Conservation (phyloP, 2,888 invertebrate genomes). For the Diploptera punctata region DNA sequence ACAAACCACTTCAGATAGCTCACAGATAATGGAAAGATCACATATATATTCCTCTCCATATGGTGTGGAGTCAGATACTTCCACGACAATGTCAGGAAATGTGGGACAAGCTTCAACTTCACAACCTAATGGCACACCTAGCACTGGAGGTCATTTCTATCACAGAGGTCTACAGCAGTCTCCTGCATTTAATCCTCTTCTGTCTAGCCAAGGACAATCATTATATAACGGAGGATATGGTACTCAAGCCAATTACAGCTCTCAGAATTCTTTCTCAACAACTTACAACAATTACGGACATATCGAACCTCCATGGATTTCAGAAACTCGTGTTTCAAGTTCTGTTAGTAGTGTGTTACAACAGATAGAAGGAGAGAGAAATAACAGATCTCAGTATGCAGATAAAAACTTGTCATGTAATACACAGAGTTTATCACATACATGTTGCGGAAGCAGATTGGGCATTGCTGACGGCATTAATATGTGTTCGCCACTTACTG, state of each 20-base stretch:
- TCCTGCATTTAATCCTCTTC: slow-evolving; percentile 36
- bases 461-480: slow-evolving; percentile 30
- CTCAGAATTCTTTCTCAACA: slow-evolving; percentile 37
- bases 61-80: slow-evolving; percentile 11
- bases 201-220: slow-evolving; percentile 36
- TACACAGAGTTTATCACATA: slow-evolving; percentile 25
- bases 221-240: slow-evolving; percentile 40
- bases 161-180: slow-evolving; percentile 38
- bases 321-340: slow-evolving; percentile 34
- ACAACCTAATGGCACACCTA: slow-evolving; percentile 3
- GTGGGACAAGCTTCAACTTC: slow-evolving; percentile 2
- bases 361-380: slow-evolving; percentile 31
- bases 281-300: slow-evolving; percentile 34
- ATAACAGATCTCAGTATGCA: slow-evolving; percentile 19
- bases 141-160: slow-evolving; percentile 34
- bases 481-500: slow-evolving; percentile 36
- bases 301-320: slow-evolving; percentile 39
- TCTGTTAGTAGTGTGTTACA: slow-evolving; percentile 17
- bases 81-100: slow-evolving; percentile 19
- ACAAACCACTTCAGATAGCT: not conserved
- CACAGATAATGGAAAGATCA: slow-evolving; percentile 1
- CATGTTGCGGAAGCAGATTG: slow-evolving; percentile 35
- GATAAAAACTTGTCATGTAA: slow-evolving; percentile 32
- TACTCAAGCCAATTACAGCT: slow-evolving; percentile 33
- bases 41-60: slow-evolving; percentile 7